phyloP scores from a whole-genome alignment of 2,797 vertebrate species.

The Chanos chanos region DNA sequence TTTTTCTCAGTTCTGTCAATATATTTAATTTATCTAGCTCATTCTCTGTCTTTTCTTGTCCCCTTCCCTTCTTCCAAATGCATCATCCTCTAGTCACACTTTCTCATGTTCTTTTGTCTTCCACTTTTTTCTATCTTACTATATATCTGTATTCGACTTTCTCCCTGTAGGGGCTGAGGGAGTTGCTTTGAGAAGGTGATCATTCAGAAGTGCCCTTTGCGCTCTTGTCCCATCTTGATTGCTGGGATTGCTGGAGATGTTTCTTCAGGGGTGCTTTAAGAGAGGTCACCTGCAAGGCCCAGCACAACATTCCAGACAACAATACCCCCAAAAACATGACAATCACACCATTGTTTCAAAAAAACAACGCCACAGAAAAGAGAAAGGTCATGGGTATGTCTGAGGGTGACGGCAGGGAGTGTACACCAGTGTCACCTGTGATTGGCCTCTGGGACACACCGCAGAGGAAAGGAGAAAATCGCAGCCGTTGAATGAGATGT shows the following conservation, averaged over 20 bases:
- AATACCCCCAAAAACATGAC: constrained; percentile 65
- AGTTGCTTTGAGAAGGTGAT: too few relatives aligned
- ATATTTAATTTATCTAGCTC: too few relatives aligned
- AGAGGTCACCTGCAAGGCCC: constrained; percentile 56
- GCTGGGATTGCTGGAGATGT: neutral
- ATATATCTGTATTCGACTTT: too few relatives aligned
- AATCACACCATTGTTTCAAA: constrained; percentile 61
- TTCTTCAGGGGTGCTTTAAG: neutral
- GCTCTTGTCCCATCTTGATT: neutral
- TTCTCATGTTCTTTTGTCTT: too few relatives aligned
- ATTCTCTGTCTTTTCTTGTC: too few relatives aligned
- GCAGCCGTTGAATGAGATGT: neutral
- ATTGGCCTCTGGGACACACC: neutral
- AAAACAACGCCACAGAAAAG: constrained; percentile 65
- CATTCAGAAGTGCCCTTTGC: too few relatives aligned
- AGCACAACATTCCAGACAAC: constrained; percentile 52
- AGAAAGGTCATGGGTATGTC: constrained; percentile 34
- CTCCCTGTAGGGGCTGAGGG: neutral
- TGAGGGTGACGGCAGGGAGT: neutral
- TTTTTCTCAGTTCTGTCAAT: too few relatives aligned
- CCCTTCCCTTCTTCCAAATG: too few relatives aligned
- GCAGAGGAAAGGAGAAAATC: neutral
- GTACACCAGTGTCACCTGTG: neutral
- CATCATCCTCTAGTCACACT: too few relatives aligned
- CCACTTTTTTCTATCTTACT: too few relatives aligned